phyloP scores from a whole-genome alignment of 2,113 vertebrate species.

The Struthidea cinerea region DNA sequence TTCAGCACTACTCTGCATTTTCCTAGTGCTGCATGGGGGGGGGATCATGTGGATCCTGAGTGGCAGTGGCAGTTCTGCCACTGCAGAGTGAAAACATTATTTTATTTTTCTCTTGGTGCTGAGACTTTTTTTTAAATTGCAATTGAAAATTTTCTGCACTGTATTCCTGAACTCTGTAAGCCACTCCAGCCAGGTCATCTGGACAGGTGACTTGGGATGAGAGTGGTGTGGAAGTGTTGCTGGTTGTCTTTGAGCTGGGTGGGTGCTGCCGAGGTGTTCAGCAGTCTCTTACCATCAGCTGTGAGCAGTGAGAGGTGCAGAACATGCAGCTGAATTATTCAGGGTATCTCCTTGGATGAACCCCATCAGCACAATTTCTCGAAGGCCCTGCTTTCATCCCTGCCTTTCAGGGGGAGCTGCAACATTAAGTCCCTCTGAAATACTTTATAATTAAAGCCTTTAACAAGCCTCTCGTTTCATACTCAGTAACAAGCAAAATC shows the following conservation, averaged over 20 bases:
- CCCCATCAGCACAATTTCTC: neutral
- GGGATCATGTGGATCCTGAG: neutral
- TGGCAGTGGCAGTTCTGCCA: neutral
- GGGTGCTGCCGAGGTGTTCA: neutral
- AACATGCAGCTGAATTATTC: neutral
- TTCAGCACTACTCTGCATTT: neutral
- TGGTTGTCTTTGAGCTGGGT: neutral
- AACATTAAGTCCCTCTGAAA: neutral
- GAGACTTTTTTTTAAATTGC: neutral
- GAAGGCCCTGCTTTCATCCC: neutral
- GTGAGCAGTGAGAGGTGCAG: neutral
- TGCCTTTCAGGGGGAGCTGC: neutral
- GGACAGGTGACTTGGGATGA: neutral
- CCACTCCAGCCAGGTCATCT: neutral
- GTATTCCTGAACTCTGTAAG: neutral
- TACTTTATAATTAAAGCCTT: constrained; percentile 13
- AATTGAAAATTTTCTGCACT: neutral
- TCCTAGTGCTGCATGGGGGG: neutral
- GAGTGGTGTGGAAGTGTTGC: neutral
- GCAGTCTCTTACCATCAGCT: neutral
- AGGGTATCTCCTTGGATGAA: neutral
- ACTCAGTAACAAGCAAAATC: neutral
- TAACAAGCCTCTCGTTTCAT: neutral
- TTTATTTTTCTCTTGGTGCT: neutral
- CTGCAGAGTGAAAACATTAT: neutral